Percentiles rank a stretch among this genome's conserved stretches.
Evolutionary conservation across 2,888 invertebrate species (phyloP).

Genomic region (Masnerella sp.): DNA sequence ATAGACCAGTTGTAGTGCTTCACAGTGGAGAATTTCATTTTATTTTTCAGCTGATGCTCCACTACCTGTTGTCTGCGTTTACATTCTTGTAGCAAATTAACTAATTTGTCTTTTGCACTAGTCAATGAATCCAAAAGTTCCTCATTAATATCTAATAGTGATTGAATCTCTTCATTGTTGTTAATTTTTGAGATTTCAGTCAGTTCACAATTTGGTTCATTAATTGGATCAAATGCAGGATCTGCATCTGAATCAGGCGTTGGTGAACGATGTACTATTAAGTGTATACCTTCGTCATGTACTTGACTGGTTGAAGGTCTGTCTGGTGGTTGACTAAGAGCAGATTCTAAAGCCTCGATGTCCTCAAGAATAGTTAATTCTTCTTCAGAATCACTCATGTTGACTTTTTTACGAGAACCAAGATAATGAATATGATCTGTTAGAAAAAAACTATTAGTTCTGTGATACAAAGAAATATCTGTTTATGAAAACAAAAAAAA

Average conservation of each 20-base stretch:
- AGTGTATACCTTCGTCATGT: neutral
- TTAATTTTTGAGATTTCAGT: neutral
- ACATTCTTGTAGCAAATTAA: slow-evolving; percentile 74
- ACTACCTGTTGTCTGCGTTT: slow-evolving; percentile 67
- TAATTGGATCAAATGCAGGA: too few relatives aligned
- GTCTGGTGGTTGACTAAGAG: slow-evolving; percentile 52
- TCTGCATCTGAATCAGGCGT: too few relatives aligned
- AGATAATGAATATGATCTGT: too few relatives aligned
- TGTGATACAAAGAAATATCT: too few relatives aligned
- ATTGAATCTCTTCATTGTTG: slow-evolving; percentile 11
- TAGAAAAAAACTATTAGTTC: too few relatives aligned
- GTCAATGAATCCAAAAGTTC: slow-evolving; percentile 74
- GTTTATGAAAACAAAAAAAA: too few relatives aligned
- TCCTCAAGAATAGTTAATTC: slow-evolving; percentile 68
- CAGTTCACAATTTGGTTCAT: neutral
- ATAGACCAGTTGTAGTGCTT: slow-evolving; percentile 70
- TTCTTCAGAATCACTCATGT: slow-evolving; percentile 71
- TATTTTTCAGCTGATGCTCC: slow-evolving; percentile 53
- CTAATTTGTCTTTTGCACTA: slow-evolving; percentile 74
- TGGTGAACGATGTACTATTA: neutral
- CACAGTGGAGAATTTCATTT: slow-evolving; percentile 2
- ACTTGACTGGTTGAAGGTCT: slow-evolving; percentile 32
- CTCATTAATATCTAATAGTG: slow-evolving; percentile 75
- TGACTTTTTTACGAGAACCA: too few relatives aligned
- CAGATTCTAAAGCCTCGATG: slow-evolving; percentile 67